These are phyloP conservation scores for Scytalopus superciliaris DNA, from an alignment of 2,113 vertebrate species.

Conservation along the genomic window DNA sequence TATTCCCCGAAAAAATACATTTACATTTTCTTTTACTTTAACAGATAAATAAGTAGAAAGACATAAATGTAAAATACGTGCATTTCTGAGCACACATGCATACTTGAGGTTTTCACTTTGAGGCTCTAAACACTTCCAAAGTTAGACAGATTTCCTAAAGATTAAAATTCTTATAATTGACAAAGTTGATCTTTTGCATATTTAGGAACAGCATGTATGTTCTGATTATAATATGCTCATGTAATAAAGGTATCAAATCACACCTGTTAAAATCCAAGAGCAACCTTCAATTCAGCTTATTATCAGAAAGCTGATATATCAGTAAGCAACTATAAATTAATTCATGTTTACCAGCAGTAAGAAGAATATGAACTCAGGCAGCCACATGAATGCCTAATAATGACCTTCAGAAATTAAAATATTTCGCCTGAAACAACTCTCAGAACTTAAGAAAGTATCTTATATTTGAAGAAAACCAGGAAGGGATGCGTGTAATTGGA, in stretches of 20 bases:
- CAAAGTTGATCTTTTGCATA: background rate
- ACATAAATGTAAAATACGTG: accelerated
- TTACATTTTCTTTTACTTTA: background rate
- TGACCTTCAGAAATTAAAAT: background rate
- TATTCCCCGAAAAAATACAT: accelerated
- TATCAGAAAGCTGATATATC: background rate
- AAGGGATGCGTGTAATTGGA: accelerated
- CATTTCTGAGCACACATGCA: accelerated
- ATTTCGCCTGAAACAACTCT: background rate
- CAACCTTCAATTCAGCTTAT: background rate
- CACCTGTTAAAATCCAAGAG: background rate
- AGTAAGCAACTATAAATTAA: background rate
- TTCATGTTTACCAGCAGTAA: background rate
- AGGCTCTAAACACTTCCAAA: background rate
- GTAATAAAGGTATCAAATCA: background rate
- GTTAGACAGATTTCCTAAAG: background rate
- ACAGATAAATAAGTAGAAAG: background rate
- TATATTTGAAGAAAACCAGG: background rate
- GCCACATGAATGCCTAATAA: background rate
- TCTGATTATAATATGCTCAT: background rate
- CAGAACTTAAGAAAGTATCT: background rate
- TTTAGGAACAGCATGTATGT: background rate
- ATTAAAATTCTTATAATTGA: background rate
- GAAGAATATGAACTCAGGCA: background rate
- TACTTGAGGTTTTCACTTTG: background rate